Evolutionary conservation across 2,797 vertebrate genomes (phyloP).

Genomic region (Aythya fuligula): DNA sequence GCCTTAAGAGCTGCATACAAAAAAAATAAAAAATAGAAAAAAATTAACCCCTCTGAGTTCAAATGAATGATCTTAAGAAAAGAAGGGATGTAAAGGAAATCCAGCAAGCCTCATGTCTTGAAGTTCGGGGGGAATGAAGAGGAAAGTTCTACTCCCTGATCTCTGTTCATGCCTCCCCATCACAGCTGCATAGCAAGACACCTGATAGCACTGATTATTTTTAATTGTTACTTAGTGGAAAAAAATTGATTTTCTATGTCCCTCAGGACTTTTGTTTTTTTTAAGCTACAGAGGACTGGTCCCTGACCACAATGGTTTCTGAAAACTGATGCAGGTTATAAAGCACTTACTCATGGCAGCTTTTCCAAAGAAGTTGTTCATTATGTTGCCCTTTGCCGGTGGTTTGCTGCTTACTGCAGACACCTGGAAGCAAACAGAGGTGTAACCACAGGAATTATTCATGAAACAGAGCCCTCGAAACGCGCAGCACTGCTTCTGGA

Average conservation of each 20-base stretch:
- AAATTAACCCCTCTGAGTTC: not conserved
- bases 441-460: conserved; percentile 21
- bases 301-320: not conserved
- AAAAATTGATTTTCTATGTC: not conserved
- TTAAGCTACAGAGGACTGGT: not conserved
- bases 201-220: not conserved
- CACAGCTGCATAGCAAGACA: not conserved
- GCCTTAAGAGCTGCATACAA: not conserved
- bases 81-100: not conserved
- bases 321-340: not conserved
- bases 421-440: conserved; percentile 77
- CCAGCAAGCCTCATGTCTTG: not conserved
- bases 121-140: not conserved
- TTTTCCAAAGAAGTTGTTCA: conserved; percentile 92
- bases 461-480: not conserved
- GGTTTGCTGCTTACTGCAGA: conserved; percentile 82
- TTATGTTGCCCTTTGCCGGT: conserved; percentile 76
- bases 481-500: not conserved
- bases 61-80: not conserved
- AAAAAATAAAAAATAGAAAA: not conserved
- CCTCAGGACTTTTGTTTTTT: not conserved
- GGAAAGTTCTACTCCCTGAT: not conserved
- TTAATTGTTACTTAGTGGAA: not conserved
- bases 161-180: not conserved
- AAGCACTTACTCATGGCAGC: conserved; percentile 86